Conservation (phyloP, 2,797 vertebrate genomes). For the Petrocephalus schoutedeni region DNA sequence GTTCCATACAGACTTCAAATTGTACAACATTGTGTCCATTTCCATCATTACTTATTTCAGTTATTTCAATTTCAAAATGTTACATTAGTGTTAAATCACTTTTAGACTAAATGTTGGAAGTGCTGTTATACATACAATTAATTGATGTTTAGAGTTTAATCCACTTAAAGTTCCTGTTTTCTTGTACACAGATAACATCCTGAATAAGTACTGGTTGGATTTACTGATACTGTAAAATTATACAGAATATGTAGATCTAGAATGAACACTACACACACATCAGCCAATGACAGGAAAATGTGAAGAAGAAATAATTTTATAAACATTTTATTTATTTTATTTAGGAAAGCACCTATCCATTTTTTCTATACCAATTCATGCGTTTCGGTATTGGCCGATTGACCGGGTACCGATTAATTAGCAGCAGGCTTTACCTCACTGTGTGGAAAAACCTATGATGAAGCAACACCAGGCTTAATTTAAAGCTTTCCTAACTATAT, state of each 20-base stretch:
- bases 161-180: neutral
- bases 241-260: neutral
- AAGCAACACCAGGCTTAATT: no score
- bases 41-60: neutral
- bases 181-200: neutral
- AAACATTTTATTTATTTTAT: neutral
- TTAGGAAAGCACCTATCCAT: neutral
- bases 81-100: neutral
- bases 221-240: neutral
- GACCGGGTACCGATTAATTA: no score
- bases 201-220: neutral
- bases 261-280: neutral
- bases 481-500: no score
- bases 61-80: neutral
- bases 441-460: no score
- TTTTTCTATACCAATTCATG: neutral
- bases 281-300: neutral
- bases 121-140: neutral
- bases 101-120: neutral
- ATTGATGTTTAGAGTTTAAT: neutral
- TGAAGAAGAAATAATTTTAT: neutral
- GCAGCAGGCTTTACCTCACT: no score
- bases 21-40: neutral
- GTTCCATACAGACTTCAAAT: neutral
- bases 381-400: no score